phyloP scores from a whole-genome alignment of 2,797 vertebrate genomes.

The Lindbergichthys nudifrons region DNA sequence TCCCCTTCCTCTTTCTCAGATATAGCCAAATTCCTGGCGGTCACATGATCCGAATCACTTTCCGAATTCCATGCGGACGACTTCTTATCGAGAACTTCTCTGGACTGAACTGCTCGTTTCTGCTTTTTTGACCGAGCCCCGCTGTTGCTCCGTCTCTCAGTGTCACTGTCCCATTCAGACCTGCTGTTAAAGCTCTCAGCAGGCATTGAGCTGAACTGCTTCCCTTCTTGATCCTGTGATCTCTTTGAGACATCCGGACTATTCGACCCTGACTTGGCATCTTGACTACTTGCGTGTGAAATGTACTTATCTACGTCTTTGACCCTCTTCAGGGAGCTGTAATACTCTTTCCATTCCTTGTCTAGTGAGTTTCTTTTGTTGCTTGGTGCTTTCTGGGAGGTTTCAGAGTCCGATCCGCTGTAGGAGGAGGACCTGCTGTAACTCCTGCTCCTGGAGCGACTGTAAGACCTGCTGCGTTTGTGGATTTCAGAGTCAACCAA shows the following conservation, averaged over 20 bases:
- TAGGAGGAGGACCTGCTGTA: conserved; percentile 85
- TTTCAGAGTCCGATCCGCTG: conserved; percentile 88
- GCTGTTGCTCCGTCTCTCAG: conserved; percentile 69
- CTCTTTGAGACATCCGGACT: conserved; percentile 56
- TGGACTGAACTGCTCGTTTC: conserved; percentile 65
- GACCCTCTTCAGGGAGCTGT: conserved; percentile 80
- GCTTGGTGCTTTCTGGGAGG: conserved; percentile 76
- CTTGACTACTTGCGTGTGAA: conserved; percentile 49
- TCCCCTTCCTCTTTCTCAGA: conserved; percentile 97
- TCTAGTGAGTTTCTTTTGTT: conserved; percentile 71
- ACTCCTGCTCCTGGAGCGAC: conserved; percentile 87
- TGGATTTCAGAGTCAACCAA: conserved; percentile 79
- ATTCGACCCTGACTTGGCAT: conserved; percentile 71
- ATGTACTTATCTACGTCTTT: conserved; percentile 79
- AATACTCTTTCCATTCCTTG: conserved; percentile 78
- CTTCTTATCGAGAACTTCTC: conserved; percentile 67
- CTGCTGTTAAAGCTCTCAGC: conserved; percentile 72
- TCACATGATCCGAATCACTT: conserved; percentile 86
- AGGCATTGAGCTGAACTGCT: conserved; percentile 65
- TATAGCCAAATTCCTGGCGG: conserved; percentile 62
- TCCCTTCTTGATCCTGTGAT: conserved; percentile 56
- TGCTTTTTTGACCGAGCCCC: conserved; percentile 50
- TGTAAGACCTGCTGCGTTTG: conserved; percentile 85
- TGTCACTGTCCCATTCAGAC: conserved; percentile 83
- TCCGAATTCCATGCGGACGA: conserved; percentile 89